Evolutionary conservation across 2,797 vertebrate species (phyloP).

Genomic region (Synanceia verrucosa): DNA sequence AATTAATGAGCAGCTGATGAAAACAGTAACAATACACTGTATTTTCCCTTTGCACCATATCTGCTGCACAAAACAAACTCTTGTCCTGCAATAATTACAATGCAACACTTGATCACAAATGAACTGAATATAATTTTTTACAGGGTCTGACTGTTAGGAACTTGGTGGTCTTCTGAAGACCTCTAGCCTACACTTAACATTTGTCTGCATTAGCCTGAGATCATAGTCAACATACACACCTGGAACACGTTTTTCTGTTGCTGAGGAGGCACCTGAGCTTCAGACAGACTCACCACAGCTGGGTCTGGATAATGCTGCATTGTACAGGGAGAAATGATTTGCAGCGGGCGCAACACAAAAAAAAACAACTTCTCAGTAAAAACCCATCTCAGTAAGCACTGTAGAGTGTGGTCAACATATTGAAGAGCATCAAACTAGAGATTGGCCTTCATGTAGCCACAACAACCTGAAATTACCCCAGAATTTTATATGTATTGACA

Average conservation of each 20-base stretch:
- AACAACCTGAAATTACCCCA: no score
- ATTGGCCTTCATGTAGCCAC: background rate
- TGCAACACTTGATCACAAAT: background rate
- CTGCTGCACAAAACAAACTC: background rate
- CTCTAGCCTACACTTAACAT: background rate
- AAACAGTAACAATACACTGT: background rate
- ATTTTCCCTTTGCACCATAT: background rate
- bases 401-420: background rate
- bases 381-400: conserved; percentile 14
- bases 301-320: conserved; percentile 87
- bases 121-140: background rate
- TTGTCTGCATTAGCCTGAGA: background rate
- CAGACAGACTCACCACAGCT: conserved; percentile 84
- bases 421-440: background rate
- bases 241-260: conserved; percentile 93
- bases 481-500: no score
- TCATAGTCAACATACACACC: conserved; percentile 74
- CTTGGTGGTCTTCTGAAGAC: background rate
- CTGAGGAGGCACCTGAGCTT: conserved; percentile 82
- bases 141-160: background rate
- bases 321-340: conserved; percentile 12
- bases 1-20: background rate
- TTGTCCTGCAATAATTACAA: background rate
- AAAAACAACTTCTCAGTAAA: background rate
- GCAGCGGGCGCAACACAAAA: background rate